phyloP scores from a whole-genome alignment of 2,797 vertebrate genomes.

The Channallabes apus region DNA sequence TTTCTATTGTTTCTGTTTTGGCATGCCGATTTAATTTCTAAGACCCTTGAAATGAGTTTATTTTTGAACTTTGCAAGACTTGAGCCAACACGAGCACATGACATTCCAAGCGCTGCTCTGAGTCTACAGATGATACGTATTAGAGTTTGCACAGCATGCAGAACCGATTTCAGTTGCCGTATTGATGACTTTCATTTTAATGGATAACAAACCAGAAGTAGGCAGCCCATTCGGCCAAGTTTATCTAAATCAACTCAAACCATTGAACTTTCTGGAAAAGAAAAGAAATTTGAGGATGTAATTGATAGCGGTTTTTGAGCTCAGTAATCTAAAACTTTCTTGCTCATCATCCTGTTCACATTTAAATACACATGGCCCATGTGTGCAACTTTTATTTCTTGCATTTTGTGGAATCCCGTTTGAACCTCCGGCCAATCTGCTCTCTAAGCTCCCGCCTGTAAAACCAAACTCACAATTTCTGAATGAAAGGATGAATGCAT shows the following conservation, averaged over 20 bases:
- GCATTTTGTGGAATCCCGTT: neutral
- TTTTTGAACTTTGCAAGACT: slow-evolving; percentile 19
- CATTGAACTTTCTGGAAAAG: neutral
- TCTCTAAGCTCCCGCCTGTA: too few species aligned
- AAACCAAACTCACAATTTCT: too few species aligned
- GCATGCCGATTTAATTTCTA: neutral
- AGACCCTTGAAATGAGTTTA: slow-evolving; percentile 23
- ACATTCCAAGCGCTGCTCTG: neutral
- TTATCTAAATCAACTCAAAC: neutral
- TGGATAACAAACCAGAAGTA: neutral
- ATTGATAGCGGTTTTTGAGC: neutral
- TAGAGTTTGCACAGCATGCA: neutral
- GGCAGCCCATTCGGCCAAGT: neutral
- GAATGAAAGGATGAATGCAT: too few species aligned
- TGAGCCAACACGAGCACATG: slow-evolving; percentile 12
- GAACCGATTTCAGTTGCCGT: neutral
- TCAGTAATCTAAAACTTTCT: too few species aligned
- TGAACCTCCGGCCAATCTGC: too few species aligned
- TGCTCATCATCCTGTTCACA: neutral
- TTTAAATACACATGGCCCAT: neutral
- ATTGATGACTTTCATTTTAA: neutral
- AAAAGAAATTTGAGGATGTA: neutral
- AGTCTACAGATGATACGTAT: slow-evolving; percentile 5
- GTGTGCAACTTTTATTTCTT: neutral
- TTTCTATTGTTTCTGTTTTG: slow-evolving; percentile 5